Evolutionary conservation across 1,140 invertebrate species (phyloP), one percentile per base, ranked within the genome.

Genomic region (Eubasilissa regina): DNA sequence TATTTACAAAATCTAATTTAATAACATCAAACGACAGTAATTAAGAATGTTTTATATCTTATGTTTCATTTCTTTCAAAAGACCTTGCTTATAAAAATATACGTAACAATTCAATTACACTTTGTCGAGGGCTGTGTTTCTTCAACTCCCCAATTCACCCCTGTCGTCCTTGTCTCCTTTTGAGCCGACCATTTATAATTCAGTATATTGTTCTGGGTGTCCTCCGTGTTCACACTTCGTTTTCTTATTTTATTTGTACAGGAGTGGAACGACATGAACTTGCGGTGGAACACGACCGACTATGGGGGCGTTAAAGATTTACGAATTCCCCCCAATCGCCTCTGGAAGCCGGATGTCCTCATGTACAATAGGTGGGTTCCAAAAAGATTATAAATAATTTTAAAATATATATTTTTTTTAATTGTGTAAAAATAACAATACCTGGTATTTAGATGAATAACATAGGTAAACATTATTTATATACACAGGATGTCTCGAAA

Each of bases 341-440:
- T 99, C 86, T 99, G 98, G 98, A 99, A 98, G 90, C 98, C 98
- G 83, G 98, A 99, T 90, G 97, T 99, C 84, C 96, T 99, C 85
- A 98, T 99, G 94, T 99, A 99, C 91, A 99, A 99, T 93, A 98
- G 97, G 96, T 97, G 92, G 86, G 83, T 60, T 35, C 25, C 25
- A 6, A 35, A 35, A 35, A 35, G 25, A 35, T 35, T 35, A 3
- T 35, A n/a, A n/a, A n/a, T n/a, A n/a, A n/a, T n/a, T n/a, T n/a
- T n/a, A n/a, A n/a, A n/a, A n/a, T n/a, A n/a, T n/a, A n/a, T n/a
- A n/a, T n/a, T n/a, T n/a, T n/a, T n/a, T n/a, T n/a, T n/a, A n/a
- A n/a, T n/a, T n/a, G n/a, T n/a, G n/a, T n/a, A n/a, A n/a, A n/a
- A n/a, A n/a, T n/a, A n/a, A n/a, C n/a, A n/a, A n/a, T n/a, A n/a